These are phyloP conservation scores for Hemichromis elongatus DNA, from an alignment of 2,113 vertebrate genomes.

Conservation along the genomic window DNA sequence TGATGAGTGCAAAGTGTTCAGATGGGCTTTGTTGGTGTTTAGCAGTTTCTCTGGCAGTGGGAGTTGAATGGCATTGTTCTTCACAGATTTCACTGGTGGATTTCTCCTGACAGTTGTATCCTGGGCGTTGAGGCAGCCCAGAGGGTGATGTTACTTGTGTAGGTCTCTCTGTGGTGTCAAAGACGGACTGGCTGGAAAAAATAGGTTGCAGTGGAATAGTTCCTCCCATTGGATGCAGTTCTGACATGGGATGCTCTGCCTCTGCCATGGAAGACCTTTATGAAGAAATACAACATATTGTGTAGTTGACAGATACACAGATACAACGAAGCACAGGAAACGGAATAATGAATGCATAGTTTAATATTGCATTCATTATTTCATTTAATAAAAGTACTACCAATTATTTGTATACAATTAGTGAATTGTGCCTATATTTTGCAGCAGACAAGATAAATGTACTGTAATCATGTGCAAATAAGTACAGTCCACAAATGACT, in stretches of 20 bases:
- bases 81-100: conserved; percentile 50
- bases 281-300: background rate
- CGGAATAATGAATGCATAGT: background rate
- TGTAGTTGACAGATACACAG: background rate
- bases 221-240: background rate
- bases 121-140: background rate
- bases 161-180: conserved; percentile 69
- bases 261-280: conserved; percentile 52
- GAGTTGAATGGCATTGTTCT: background rate
- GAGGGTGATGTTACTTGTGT: conserved; percentile 50
- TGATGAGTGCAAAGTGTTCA: background rate
- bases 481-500: background rate
- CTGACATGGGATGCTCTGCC: conserved; percentile 4
- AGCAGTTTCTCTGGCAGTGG: background rate
- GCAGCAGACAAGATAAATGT: background rate
- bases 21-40: background rate
- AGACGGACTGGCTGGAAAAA: conserved; percentile 18
- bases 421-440: background rate
- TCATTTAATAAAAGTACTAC: background rate
- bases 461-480: background rate
- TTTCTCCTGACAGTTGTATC: conserved; percentile 39
- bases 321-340: background rate
- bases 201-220: background rate
- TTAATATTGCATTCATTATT: background rate
- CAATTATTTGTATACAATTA: background rate